Conservation (phyloP, 35 echinoderm and acorn worm species). For the Ophiothrix spiculata region DNA sequence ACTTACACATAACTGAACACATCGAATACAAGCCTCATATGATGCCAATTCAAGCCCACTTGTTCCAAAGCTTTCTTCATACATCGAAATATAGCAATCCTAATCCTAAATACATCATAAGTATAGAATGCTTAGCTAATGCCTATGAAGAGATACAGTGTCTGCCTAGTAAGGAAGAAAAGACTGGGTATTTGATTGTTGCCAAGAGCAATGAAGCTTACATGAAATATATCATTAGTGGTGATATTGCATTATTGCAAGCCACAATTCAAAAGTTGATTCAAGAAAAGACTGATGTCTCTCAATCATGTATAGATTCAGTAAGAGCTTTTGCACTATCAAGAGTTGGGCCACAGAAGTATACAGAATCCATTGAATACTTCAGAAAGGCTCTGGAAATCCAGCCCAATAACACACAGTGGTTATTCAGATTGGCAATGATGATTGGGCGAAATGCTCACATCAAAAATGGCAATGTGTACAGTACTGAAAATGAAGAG, state of each 20-base stretch:
- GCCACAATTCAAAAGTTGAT: background rate
- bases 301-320: background rate
- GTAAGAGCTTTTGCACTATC: background rate
- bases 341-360: background rate
- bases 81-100: background rate
- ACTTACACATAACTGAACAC: background rate
- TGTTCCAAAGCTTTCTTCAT: background rate
- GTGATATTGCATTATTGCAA: too few relatives aligned
- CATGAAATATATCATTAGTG: too few relatives aligned
- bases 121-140: background rate
- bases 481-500: background rate
- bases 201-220: background rate
- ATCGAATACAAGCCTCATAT: background rate
- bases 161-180: background rate
- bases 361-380: background rate
- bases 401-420: background rate
- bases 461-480: background rate
- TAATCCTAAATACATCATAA: background rate
- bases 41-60: background rate
- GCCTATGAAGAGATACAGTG: background rate
- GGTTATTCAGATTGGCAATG: background rate
- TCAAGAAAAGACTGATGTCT: background rate
- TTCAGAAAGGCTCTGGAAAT: background rate
- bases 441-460: background rate
- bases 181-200: background rate